phyloP scores from a whole-genome alignment of 2,888 invertebrate species.

The Frankliniella fusca region DNA sequence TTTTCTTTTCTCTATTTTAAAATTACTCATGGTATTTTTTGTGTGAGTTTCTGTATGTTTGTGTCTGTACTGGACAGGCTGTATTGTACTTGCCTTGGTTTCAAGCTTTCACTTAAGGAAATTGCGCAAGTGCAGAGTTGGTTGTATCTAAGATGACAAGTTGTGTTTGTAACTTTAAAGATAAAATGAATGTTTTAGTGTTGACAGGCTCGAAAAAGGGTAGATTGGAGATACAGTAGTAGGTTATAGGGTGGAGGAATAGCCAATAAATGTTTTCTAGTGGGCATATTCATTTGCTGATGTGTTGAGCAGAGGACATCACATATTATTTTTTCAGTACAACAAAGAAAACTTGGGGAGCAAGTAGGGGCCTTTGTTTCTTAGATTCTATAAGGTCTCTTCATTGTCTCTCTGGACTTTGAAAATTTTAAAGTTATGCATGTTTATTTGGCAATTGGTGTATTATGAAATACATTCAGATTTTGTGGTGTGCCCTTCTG shows the following conservation, averaged over 20 bases:
- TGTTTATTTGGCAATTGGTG: no score
- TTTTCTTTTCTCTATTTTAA: background rate
- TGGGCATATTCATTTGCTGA: no score
- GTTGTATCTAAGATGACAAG: background rate
- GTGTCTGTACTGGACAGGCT: background rate
- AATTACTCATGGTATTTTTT: conserved; percentile 2
- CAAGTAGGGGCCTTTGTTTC: background rate
- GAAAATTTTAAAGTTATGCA: no score
- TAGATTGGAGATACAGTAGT: no score
- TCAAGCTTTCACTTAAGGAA: background rate
- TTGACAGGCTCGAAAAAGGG: no score
- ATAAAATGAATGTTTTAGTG: no score
- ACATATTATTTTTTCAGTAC: background rate
- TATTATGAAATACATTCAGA: no score
- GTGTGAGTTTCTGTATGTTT: background rate
- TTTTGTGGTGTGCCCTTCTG: no score
- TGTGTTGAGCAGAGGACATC: background rate
- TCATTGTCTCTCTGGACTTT: background rate
- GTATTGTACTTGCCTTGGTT: background rate
- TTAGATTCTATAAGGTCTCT: background rate
- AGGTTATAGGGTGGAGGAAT: no score
- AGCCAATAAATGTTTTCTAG: no score
- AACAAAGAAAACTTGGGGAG: background rate
- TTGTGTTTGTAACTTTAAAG: background rate
- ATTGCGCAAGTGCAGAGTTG: background rate